A percentile compares a stretch with the other conserved stretches of the same genome.
Conservation (phyloP, 2,888 invertebrate species). For the Tolmerus cingulatus region DNA sequence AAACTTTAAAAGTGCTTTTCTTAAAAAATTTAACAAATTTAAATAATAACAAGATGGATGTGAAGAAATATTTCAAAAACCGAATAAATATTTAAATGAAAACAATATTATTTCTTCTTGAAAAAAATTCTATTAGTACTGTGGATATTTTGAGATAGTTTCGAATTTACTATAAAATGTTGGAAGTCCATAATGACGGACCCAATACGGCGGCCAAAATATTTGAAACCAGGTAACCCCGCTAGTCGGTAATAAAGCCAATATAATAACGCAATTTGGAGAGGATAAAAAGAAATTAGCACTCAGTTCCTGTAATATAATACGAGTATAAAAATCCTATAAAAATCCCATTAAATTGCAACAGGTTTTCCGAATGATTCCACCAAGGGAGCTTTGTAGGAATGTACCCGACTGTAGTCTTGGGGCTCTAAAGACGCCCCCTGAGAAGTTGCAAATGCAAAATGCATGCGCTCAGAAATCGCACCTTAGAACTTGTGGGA, state of each 20-base stretch:
- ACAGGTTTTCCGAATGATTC: background rate
- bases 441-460: background rate
- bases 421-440: background rate
- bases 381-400: background rate
- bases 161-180: too few species aligned
- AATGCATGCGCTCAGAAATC: background rate
- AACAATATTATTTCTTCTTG: too few species aligned
- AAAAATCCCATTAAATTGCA: background rate
- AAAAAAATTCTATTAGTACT: too few species aligned
- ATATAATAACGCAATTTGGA: background rate
- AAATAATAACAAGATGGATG: too few species aligned
- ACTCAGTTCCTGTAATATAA: background rate
- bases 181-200: too few species aligned
- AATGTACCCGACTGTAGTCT: background rate
- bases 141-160: too few species aligned
- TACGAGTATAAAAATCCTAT: background rate
- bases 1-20: too few species aligned
- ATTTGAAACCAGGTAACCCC: too few species aligned
- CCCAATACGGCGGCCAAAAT: too few species aligned
- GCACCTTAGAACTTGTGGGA: background rate
- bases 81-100: too few species aligned
- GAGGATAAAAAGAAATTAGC: background rate
- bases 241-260: background rate
- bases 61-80: too few species aligned
- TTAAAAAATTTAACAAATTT: too few species aligned